Evolutionary conservation across 30 jellyfish, hydroid and myxozoan genomes (phyloP).

Genomic region (Rhopilema esculentum): DNA sequence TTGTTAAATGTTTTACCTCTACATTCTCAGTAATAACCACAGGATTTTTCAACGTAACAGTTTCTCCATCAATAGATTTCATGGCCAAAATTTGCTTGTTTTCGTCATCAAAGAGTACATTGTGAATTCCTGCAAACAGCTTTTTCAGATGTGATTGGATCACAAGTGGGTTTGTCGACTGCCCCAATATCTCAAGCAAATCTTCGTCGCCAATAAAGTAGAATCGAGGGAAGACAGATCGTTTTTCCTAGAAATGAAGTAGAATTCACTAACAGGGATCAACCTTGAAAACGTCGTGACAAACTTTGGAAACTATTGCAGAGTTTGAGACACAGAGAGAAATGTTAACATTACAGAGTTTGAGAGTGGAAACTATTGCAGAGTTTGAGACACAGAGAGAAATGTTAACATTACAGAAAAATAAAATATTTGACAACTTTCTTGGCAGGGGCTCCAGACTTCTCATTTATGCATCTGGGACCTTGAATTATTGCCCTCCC

Average conservation of each 20-base stretch:
- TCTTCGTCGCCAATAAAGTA: conserved; percentile 99
- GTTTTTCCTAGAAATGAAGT: conserved; percentile 84
- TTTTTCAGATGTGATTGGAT: conserved; percentile 98
- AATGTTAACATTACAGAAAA: no score
- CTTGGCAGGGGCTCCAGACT: no score
- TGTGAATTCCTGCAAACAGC: conserved; percentile 98
- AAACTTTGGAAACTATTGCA: neutral
- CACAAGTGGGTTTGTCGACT: conserved; percentile 96
- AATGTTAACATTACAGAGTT: no score
- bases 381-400: no score
- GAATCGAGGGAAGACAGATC: conserved; percentile 97
- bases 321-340: no score
- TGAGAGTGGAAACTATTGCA: no score
- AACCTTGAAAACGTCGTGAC: neutral
- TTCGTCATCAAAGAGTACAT: conserved; percentile 86
- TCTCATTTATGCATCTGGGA: no score
- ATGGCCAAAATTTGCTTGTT: conserved; percentile 82
- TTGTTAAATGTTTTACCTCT: no score
- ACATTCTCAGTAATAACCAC: conserved; percentile 90
- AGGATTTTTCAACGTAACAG: conserved; percentile 74
- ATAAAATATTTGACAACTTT: no score
- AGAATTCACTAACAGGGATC: neutral
- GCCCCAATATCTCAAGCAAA: conserved; percentile 95
- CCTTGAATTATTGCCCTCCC: no score
- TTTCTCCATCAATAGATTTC: conserved; percentile 97